Base-by-base conservation (phyloP, 1,140 invertebrate genomes). In the Paraescarpia echinospica region DNA sequence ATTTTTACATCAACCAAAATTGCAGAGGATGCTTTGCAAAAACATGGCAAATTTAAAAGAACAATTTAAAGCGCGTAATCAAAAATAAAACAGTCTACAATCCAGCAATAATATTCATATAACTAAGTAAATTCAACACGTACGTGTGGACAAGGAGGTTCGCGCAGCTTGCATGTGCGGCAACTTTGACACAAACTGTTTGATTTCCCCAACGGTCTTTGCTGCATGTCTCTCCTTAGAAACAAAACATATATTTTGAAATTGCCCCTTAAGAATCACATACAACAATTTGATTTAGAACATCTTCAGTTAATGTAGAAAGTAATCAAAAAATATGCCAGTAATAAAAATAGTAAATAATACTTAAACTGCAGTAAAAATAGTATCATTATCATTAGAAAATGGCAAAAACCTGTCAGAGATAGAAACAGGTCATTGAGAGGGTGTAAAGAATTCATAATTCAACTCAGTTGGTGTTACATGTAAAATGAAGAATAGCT, bases 191-290 rank as follows among this genome's bases (percentile, higher is more conserved):
- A 99, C 99, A 96, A 99, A 98, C 94, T 98, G 97, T 96, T 99
- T 99, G 95, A 99, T 98, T 96, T 99, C 98, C 95, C 98, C 97
- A 34, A 99, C 97, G 27, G 98, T 98, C 95, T 98, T 98, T 88
- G 98, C 98, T 35, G 97, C 97, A 95, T 98, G 98, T 89, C 97
- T 97, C 95, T 98, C 98, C 95, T 96, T 33, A 92, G 51, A 93
- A 35, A 41, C 33, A 91, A 48, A 93, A 34, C n/a, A n/a, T n/a
- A 14, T 33, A 33, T 89, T 41, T 6, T n/a, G 4, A 41, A 41
- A 41, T 41, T 41, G 41, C 12, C 41, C 41, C 41, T 41, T 41
- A 41, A 41, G 41, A 41, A 6, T 41, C 4, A 4, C 41, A 12
- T 12, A 41, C 12, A 41, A 41, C 12, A 41, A 41, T 41, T n/a